phyloP scores from a whole-genome alignment of 2,888 invertebrate genomes.

The Hemistola chrysoprasaria region DNA sequence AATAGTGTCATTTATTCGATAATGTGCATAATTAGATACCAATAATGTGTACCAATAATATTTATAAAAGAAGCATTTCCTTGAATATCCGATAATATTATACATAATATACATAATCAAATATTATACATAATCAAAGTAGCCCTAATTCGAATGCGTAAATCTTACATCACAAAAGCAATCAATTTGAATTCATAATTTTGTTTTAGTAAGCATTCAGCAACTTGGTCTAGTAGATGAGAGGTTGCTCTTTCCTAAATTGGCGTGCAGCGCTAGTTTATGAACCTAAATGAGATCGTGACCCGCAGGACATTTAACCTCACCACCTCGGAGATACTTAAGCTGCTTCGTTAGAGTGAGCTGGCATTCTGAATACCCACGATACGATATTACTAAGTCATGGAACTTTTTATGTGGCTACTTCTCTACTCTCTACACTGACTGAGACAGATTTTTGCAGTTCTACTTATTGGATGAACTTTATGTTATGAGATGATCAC shows the following conservation, averaged over 20 bases:
- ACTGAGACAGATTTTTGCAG: slow-evolving; percentile 12
- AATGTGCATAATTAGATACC: no score
- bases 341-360: slow-evolving; percentile 21
- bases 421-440: slow-evolving; percentile 6
- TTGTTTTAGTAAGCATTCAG: slow-evolving; percentile 44
- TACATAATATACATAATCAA: no score
- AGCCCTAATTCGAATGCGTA: slow-evolving; percentile 20
- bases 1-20: no score
- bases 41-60: no score
- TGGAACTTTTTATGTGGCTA: slow-evolving; percentile 13
- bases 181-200: slow-evolving; percentile 57
- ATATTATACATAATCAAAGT: no score
- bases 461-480: no score
- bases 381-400: slow-evolving; percentile 13
- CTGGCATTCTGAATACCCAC: slow-evolving; percentile 4
- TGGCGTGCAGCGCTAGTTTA: slow-evolving; percentile 47
- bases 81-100: no score
- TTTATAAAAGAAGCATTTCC: no score
- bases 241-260: slow-evolving; percentile 49
- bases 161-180: slow-evolving; percentile 36
- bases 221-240: slow-evolving; percentile 37
- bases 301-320: slow-evolving; percentile 37
- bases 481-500: no score
- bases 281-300: slow-evolving; percentile 43
- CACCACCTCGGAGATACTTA: slow-evolving; percentile 14